These are phyloP conservation scores for Pantelozetes paolii DNA, from an alignment of 2,888 invertebrate species.

Conservation along the genomic window DNA sequence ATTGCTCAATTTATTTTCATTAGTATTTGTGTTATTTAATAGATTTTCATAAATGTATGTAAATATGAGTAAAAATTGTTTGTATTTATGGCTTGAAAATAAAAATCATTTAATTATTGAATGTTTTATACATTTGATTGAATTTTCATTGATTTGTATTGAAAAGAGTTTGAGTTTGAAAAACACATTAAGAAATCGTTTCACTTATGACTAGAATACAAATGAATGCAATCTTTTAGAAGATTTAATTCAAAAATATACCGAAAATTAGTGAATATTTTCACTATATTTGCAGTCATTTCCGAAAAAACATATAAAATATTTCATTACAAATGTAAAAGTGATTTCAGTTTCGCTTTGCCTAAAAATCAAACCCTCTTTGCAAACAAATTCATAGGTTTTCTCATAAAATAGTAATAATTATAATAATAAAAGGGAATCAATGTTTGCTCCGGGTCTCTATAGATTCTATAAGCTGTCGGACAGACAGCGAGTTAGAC, in stretches of 20 bases:
- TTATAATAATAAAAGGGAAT: not conserved
- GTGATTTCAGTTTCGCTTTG: slow-evolving; percentile 23
- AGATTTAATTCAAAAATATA: not conserved
- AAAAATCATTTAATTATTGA: too few relatives aligned
- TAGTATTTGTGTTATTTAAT: too few relatives aligned
- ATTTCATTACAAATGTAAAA: slow-evolving; percentile 5
- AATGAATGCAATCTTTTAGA: not conserved
- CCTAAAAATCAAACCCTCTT: slow-evolving; percentile 1
- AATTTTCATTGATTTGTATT: too few relatives aligned
- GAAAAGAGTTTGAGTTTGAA: too few relatives aligned
- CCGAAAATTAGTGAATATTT: not conserved
- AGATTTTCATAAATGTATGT: too few relatives aligned
- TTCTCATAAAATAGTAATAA: slow-evolving; percentile 17
- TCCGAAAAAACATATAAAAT: not conserved
- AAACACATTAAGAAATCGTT: not conserved
- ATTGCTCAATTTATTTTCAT: too few relatives aligned
- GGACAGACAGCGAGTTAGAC: slow-evolving; percentile 67
- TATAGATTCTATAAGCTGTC: slow-evolving; percentile 83
- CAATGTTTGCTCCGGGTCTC: slow-evolving; percentile 66
- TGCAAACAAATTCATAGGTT: not conserved
- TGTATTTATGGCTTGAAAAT: too few relatives aligned
- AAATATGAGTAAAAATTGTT: too few relatives aligned
- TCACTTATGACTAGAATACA: slow-evolving; percentile 5
- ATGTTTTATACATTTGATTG: too few relatives aligned
- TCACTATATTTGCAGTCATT: slow-evolving; percentile 1